These are phyloP conservation scores for Meghimatium bilineatum DNA, from an alignment of 2,888 invertebrate species.

Conservation along the genomic window DNA sequence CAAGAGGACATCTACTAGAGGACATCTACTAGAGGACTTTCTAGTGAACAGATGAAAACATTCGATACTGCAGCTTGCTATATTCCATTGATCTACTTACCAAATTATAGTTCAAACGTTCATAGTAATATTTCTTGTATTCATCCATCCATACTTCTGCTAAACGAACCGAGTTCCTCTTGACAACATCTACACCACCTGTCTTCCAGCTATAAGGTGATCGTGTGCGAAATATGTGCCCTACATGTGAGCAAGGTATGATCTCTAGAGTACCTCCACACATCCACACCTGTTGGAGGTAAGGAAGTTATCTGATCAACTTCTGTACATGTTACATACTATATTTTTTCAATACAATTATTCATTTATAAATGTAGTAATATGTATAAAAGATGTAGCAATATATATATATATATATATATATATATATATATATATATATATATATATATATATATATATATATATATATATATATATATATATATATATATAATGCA, in stretches of 20 bases:
- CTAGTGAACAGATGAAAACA: too few relatives aligned
- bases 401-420: too few relatives aligned
- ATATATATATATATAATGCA: too few relatives aligned
- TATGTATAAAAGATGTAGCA: too few relatives aligned
- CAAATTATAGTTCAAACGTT: constrained; percentile 96
- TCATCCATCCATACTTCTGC: constrained; percentile 87
- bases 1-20: too few relatives aligned
- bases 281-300: constrained; percentile 90
- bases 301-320: background rate
- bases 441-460: too few relatives aligned
- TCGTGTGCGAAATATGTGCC: constrained; percentile 98
- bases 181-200: constrained; percentile 97
- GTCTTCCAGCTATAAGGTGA: constrained; percentile 98
- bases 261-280: constrained; percentile 98
- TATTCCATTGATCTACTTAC: constrained; percentile 72
- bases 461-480: too few relatives aligned
- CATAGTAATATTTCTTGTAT: constrained; percentile 95
- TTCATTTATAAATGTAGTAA: too few relatives aligned
- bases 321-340: background rate
- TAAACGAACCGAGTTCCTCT: constrained; percentile 95
- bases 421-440: too few relatives aligned
- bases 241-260: constrained; percentile 98
- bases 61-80: too few relatives aligned
- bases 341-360: too few relatives aligned
- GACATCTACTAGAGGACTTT: too few relatives aligned